phyloP scores from a whole-genome alignment of 2,888 invertebrate genomes.

The Bedellia somnulentella region DNA sequence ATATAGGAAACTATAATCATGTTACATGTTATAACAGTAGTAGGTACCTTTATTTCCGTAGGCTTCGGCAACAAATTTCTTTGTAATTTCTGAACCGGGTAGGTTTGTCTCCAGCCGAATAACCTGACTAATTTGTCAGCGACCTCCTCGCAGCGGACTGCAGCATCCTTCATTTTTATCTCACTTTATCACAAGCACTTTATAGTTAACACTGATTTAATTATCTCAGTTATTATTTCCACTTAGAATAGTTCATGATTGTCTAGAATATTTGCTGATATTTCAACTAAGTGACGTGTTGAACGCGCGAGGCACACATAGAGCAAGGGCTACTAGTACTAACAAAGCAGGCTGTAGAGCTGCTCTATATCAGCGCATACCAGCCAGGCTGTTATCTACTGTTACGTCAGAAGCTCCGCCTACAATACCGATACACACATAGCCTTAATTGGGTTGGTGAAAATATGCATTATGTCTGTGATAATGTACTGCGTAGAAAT shows the following conservation, averaged over 20 bases:
- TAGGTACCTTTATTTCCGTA: constrained; percentile 27
- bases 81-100: constrained; percentile 77
- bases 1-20: too few species aligned
- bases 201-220: too few species aligned
- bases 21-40: too few species aligned
- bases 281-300: neutral
- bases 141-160: constrained; percentile 73
- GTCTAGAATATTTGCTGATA: too few species aligned
- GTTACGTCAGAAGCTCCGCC: constrained; percentile 31
- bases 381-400: constrained; percentile 45
- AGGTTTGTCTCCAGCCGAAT: constrained; percentile 80
- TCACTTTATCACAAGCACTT: neutral
- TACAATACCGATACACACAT: too few species aligned
- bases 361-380: constrained; percentile 31
- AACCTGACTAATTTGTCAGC: constrained; percentile 76
- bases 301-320: neutral
- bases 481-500: too few species aligned
- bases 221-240: too few species aligned
- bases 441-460: too few species aligned
- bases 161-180: constrained; percentile 59
- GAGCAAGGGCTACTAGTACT: neutral
- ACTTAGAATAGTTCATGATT: too few species aligned
- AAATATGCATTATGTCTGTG: too few species aligned
- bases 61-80: constrained; percentile 56
- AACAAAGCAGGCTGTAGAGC: constrained; percentile 9